A percentile compares a stretch with the other conserved stretches of the same genome.
These are phyloP conservation scores for Agrilus planipennis DNA, from an alignment of 1,140 invertebrate genomes.

Conservation along the genomic window DNA sequence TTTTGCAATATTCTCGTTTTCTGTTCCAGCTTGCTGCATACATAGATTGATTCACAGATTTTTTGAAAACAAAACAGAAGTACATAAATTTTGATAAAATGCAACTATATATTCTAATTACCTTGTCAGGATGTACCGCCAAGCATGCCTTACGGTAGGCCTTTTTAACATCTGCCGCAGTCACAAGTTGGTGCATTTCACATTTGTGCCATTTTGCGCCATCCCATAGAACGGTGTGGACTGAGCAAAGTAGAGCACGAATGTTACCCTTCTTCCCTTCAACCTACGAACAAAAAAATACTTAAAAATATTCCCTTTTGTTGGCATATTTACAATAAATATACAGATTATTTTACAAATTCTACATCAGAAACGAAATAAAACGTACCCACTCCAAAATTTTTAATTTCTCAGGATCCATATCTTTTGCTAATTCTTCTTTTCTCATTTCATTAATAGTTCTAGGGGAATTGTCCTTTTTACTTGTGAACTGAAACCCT, in stretches of 20 bases:
- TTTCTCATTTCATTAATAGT: constrained; percentile 91
- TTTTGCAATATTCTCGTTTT: constrained; percentile 86
- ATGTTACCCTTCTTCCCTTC: constrained; percentile 96
- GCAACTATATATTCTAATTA: constrained; percentile 33
- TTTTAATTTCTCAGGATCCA: constrained; percentile 86
- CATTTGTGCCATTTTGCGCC: constrained; percentile 84
- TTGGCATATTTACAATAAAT: too few relatives aligned
- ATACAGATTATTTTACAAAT: neutral
- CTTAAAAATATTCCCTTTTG: too few relatives aligned
- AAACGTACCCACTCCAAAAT: constrained; percentile 59
- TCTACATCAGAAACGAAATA: neutral
- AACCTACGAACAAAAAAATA: constrained; percentile 43
- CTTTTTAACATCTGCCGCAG: constrained; percentile 87
- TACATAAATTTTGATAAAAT: neutral
- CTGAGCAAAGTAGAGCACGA: constrained; percentile 82
- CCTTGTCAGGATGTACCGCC: constrained; percentile 97
- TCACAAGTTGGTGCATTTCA: constrained; percentile 90
- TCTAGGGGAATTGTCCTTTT: constrained; percentile 64
- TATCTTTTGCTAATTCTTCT: constrained; percentile 70
- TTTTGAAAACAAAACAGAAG: constrained; percentile 12
- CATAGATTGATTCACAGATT: constrained; percentile 28
- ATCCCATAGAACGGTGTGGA: constrained; percentile 91
- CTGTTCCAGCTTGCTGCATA: constrained; percentile 81
- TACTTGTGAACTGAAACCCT: constrained; percentile 69
- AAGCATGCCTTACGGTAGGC: constrained; percentile 90